Conservation (phyloP, 92 coral and sea anemone species). For the Metridium senile region DNA sequence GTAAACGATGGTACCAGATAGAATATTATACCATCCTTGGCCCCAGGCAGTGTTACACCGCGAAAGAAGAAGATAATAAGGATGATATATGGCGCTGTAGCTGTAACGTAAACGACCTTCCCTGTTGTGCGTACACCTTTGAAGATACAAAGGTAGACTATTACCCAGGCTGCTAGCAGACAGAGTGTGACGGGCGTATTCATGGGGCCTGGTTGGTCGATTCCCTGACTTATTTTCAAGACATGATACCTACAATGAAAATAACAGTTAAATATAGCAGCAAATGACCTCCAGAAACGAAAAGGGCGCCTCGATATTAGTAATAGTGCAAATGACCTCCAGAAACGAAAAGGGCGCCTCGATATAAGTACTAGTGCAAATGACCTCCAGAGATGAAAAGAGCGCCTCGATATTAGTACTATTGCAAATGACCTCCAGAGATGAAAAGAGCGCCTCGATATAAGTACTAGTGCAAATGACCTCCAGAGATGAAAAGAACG, state of each 20-base stretch:
- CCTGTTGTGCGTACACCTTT: constrained; percentile 91
- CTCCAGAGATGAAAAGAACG: no score
- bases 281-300: no score
- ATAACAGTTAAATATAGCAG: neutral
- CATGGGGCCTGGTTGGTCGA: constrained; percentile 76
- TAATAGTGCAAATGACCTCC: no score
- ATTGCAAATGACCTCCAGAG: no score
- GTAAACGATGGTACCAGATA: constrained; percentile 70
- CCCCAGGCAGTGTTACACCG: constrained; percentile 85
- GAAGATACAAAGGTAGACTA: constrained; percentile 88
- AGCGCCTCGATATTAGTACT: no score
- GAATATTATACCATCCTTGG: constrained; percentile 63
- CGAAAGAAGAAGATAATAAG: constrained; percentile 72
- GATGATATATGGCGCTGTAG: constrained; percentile 77
- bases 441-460: no score
- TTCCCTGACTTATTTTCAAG: constrained; percentile 64
- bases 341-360: no score
- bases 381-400: no score
- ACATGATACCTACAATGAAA: constrained; percentile 51
- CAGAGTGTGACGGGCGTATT: constrained; percentile 64
- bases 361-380: no score
- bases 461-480: no score
- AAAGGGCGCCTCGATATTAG: no score
- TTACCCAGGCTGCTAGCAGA: constrained; percentile 85
- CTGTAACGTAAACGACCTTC: constrained; percentile 93